These are phyloP conservation scores for Aquatica leii DNA, from an alignment of 2,888 invertebrate genomes.

Conservation along the genomic window DNA sequence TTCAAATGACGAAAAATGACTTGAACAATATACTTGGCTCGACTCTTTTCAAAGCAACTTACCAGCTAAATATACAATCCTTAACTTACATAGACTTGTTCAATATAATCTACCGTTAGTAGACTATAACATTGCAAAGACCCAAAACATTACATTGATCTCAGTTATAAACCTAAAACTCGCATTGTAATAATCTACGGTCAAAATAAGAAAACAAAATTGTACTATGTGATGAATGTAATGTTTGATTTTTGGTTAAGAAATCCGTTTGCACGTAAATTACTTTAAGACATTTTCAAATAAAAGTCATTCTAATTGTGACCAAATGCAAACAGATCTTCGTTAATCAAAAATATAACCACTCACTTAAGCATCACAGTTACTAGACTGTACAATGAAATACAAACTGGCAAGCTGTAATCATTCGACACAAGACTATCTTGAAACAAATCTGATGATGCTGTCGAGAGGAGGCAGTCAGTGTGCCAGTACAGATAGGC, in stretches of 20 bases:
- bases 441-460: slow-evolving; percentile 23
- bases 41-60: slow-evolving; percentile 30
- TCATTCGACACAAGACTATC: slow-evolving; percentile 15
- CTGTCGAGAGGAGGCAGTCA: slow-evolving; percentile 40
- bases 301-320: slow-evolving; percentile 6
- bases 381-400: slow-evolving; percentile 29
- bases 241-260: not conserved
- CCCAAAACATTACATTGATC: slow-evolving; percentile 23
- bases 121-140: slow-evolving; percentile 21
- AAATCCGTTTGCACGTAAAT: not conserved
- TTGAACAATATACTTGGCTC: slow-evolving; percentile 18
- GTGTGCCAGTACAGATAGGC: slow-evolving; percentile 41
- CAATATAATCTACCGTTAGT: slow-evolving; percentile 24
- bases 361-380: slow-evolving; percentile 34
- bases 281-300: not conserved
- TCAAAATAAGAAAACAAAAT: too few relatives aligned
- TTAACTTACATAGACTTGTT: slow-evolving; percentile 29
- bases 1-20: slow-evolving; percentile 15
- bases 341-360: slow-evolving; percentile 16
- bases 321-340: slow-evolving; percentile 20
- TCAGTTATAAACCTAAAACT: not conserved
- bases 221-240: not conserved
- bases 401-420: slow-evolving; percentile 31
- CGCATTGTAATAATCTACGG: too few relatives aligned
- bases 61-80: slow-evolving; percentile 32